A percentile compares a stretch with the other conserved stretches of the same genome.
Evolutionary conservation across 2,888 invertebrate genomes (phyloP).

Genomic region (Protonemura montana): DNA sequence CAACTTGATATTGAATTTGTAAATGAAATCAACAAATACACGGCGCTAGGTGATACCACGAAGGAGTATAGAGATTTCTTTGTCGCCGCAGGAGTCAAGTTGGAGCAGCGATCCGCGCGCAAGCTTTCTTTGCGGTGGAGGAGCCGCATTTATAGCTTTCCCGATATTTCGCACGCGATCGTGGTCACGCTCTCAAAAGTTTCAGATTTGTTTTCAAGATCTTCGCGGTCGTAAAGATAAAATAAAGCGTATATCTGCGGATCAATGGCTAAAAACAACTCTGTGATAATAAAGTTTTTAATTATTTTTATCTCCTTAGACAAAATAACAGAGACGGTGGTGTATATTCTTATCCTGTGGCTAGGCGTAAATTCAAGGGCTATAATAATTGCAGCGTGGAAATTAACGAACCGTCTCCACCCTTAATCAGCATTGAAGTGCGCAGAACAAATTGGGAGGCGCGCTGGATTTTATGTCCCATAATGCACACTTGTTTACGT

Average conservation of each 20-base stretch:
- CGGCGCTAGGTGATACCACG: background rate
- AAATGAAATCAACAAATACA: background rate
- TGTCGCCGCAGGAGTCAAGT: background rate
- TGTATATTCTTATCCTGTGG: background rate
- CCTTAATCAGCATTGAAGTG: conserved; percentile 7
- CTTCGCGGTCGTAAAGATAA: background rate
- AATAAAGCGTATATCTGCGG: background rate
- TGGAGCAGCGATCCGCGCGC: background rate
- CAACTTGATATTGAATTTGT: too few relatives aligned
- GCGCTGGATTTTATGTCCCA: background rate
- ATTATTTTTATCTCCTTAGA: background rate
- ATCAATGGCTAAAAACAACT: background rate
- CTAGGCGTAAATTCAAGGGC: background rate
- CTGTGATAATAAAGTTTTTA: background rate
- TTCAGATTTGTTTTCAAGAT: background rate
- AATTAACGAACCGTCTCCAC: background rate
- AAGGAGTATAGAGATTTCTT: background rate
- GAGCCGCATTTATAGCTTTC: background rate
- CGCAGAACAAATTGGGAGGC: background rate
- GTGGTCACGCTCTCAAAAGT: background rate
- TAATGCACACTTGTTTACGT: conserved; percentile 9
- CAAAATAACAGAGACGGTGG: background rate
- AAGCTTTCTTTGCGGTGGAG: background rate
- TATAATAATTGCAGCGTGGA: background rate
- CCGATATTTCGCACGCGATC: background rate